Evolutionary conservation across 1,140 invertebrate genomes (phyloP).

Genomic region (Eufriesea mexicana): DNA sequence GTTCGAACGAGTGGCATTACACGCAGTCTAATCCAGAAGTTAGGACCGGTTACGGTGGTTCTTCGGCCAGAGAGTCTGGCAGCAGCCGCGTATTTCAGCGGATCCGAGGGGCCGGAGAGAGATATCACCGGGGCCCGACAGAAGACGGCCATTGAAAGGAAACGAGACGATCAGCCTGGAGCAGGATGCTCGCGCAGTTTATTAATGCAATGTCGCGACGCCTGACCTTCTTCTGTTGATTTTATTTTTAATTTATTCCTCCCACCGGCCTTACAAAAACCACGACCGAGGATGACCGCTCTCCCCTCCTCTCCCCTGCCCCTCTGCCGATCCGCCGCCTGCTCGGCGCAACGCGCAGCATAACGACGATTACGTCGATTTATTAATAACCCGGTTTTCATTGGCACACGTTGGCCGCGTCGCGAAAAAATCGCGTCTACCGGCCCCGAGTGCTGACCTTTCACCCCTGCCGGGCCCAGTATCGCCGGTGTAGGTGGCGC

Average conservation of each 20-base stretch:
- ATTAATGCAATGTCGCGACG: conserved; percentile 68
- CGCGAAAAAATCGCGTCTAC: conserved; percentile 73
- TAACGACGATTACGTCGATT: conserved; percentile 72
- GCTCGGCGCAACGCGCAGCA: too few species aligned
- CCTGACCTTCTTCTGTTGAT: conserved; percentile 69
- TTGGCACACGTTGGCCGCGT: conserved; percentile 70
- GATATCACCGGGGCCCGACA: not conserved
- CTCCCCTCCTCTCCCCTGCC: not conserved
- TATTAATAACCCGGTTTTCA: conserved; percentile 79
- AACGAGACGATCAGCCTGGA: conserved; percentile 14
- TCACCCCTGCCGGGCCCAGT: conserved; percentile 66
- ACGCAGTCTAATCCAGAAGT: conserved; percentile 42
- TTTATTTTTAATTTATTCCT: conserved; percentile 75
- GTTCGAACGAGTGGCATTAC: not conserved
- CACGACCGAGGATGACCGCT: conserved; percentile 37
- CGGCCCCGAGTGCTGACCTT: conserved; percentile 63
- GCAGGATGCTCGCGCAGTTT: conserved; percentile 54
- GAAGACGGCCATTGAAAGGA: not conserved
- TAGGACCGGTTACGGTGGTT: conserved; percentile 23
- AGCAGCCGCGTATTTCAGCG: too few species aligned
- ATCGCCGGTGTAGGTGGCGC: conserved; percentile 71
- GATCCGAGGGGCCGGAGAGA: not conserved
- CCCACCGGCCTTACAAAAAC: conserved; percentile 59
- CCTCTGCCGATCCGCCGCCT: not conserved
- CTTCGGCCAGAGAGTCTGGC: too few species aligned